phyloP scores from a whole-genome alignment of 2,113 vertebrate genomes.

The Calcarius ornatus region DNA sequence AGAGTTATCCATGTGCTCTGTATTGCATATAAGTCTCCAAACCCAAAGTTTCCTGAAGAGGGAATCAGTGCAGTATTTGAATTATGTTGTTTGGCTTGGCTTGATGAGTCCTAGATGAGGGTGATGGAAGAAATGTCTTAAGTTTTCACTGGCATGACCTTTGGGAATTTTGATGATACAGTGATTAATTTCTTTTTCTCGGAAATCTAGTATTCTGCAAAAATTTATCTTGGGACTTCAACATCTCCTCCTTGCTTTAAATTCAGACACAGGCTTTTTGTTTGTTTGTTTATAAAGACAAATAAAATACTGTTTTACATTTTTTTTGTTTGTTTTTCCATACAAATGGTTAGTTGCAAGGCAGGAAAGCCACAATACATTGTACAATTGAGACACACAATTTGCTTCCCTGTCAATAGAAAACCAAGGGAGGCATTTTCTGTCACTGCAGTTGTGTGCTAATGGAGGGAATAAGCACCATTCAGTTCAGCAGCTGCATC shows the following conservation, averaged over 20 bases:
- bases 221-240: neutral
- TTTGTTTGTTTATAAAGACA: neutral
- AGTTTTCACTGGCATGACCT: neutral
- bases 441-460: neutral
- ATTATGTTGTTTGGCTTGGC: neutral
- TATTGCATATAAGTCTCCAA: neutral
- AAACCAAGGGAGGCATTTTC: neutral
- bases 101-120: neutral
- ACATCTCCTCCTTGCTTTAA: neutral
- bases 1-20: neutral
- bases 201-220: neutral
- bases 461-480: neutral
- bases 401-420: neutral
- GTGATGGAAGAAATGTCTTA: neutral
- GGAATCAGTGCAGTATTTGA: neutral
- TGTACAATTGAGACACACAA: neutral
- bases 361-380: neutral
- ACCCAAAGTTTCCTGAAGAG: neutral
- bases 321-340: neutral
- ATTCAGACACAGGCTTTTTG: neutral
- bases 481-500: neutral
- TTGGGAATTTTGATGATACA: neutral
- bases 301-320: neutral
- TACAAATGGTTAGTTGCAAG: neutral
- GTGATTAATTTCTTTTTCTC: neutral